Evolutionary conservation across 2,888 invertebrate species (phyloP).

Genomic region (Eupithecia exiguata): DNA sequence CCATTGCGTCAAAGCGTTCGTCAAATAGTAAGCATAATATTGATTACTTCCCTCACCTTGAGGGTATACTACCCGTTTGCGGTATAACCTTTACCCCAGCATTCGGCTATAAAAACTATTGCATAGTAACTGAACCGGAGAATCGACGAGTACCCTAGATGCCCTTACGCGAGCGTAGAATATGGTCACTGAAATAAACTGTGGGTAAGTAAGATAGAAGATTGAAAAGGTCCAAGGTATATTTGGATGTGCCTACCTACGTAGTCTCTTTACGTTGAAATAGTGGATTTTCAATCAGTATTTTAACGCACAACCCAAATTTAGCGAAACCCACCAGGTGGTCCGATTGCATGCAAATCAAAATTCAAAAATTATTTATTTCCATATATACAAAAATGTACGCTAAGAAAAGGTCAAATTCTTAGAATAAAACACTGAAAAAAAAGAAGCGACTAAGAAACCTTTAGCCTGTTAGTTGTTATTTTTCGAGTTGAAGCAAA

Average conservation of each 20-base stretch:
- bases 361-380: no score
- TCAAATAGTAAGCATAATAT: background rate
- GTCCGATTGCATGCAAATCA: no score
- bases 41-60: background rate
- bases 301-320: background rate
- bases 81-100: background rate
- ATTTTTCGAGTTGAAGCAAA: no score
- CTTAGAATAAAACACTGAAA: no score
- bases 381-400: no score
- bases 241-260: background rate
- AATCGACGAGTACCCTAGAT: background rate
- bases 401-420: no score
- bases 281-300: background rate
- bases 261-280: background rate
- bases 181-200: background rate
- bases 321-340: background rate
- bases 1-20: background rate
- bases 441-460: no score
- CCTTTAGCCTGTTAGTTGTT: no score
- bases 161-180: background rate
- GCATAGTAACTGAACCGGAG: background rate
- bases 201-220: background rate
- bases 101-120: constrained; percentile 10
- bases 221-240: background rate
- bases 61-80: background rate